Conservation (phyloP, 1,140 invertebrate species). For the Drosophila subpulchrella region DNA sequence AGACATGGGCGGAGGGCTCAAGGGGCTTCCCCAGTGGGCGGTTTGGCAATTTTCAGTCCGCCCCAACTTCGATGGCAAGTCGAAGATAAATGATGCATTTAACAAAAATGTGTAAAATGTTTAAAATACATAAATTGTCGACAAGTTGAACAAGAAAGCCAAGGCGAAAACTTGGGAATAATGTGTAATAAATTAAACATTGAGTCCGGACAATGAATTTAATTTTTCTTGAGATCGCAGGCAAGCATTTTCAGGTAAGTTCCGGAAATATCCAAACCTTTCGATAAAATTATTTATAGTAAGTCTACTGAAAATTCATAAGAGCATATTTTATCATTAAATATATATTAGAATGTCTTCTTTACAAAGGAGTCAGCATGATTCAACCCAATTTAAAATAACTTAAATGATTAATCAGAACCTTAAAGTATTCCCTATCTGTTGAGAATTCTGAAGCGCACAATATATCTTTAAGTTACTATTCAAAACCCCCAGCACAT, state of each 20-base stretch:
- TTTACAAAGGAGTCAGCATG: no score
- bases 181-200: constrained; percentile 40
- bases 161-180: constrained; percentile 3
- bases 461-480: neutral
- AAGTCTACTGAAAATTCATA: no score
- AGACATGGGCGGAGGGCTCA: constrained; percentile 4
- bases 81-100: constrained; percentile 78
- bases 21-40: constrained; percentile 9
- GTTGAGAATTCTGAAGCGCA: neutral
- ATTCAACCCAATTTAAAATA: no score
- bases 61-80: constrained; percentile 29
- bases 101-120: constrained; percentile 76
- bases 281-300: neutral
- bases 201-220: constrained; percentile 26
- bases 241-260: neutral
- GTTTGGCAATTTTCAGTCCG: constrained; percentile 26
- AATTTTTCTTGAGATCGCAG: neutral
- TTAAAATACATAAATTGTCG: constrained; percentile 73
- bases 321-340: no score
- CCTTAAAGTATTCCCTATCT: neutral
- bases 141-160: constrained; percentile 25
- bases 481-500: neutral
- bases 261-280: neutral
- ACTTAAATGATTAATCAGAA: no score
- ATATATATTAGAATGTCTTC: no score